Base-by-base conservation (phyloP, 2,113 vertebrate genomes). In the Corythornis vintsioides region DNA sequence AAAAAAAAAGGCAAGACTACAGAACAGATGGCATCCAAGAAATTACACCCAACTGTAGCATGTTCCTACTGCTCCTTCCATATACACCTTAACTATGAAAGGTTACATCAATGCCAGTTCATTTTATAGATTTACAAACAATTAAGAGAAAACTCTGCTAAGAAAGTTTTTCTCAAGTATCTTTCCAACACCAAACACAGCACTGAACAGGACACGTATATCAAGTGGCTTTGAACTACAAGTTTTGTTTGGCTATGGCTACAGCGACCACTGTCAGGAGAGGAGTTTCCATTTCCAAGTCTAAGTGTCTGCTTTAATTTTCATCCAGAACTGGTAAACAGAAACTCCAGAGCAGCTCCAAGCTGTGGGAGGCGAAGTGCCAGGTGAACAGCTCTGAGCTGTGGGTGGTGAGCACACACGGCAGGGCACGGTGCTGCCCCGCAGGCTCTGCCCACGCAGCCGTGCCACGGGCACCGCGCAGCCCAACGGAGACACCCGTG, bases 391-490 rank as follows among this genome's bases (percentile, higher is more conserved):
- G 6, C 17, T 45, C 40, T 10, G 38, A 38, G 38, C 38, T 38
- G 38, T 5, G 1, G 4, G 50, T 0, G 0, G 14, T 7, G 3
- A 14, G 31, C 47, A 35, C 56, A 31, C 2, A 3, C 26, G 9
- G n/a, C 28, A 21, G 2, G 3, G 38, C 11, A 35, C 2, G 1
- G 38, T 2, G 3, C 48, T 38, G 38, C 10, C 38, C 38, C 38
- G 38, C 38, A n/a, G 31, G 25, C 45, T 52, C 35, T 67, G 64
- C 38, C 38, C 28, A n/a, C 10, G 1, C 4, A 29, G 50, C 9
- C 43, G 52, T 1, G 1, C 42, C 66, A 57, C 6, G 0, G 15
- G 19, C 42, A 3, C 5, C 0, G 10, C 33, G 26, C 0, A 0
- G 59, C 31, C n/a, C 5, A n/a, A 20, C 1, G 1, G 52, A 50